Conservation (phyloP, 2,797 vertebrate species). For the Microchirus variegatus region DNA sequence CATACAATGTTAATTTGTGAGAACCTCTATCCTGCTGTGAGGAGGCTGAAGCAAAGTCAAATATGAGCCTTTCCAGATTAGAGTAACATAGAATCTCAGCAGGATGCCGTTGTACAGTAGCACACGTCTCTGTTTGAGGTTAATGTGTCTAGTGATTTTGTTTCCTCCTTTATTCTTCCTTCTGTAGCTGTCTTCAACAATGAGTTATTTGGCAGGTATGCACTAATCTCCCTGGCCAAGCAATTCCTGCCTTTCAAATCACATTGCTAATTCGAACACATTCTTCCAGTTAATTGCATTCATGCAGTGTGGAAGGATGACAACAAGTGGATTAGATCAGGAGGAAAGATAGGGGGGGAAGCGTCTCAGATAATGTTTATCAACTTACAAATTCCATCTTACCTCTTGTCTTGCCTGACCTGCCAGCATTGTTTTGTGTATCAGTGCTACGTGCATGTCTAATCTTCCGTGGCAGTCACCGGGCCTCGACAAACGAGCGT, state of each 20-base stretch:
- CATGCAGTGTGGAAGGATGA: constrained; percentile 9
- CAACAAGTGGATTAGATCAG: constrained; percentile 2
- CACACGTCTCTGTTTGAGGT: constrained; percentile 22
- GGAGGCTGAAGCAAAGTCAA: constrained; percentile 13
- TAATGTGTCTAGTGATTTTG: constrained; percentile 5
- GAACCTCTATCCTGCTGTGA: constrained; percentile 32
- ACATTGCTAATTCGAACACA: constrained; percentile 1
- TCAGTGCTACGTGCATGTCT: constrained; percentile 8
- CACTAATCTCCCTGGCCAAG: neutral
- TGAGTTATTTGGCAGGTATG: constrained; percentile 12
- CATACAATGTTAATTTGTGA: constrained; percentile 32
- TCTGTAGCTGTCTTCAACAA: constrained; percentile 5
- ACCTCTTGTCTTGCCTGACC: constrained; percentile 8
- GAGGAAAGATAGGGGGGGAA: constrained; percentile 15
- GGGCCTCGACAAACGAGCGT: neutral
- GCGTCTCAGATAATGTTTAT: constrained; percentile 14
- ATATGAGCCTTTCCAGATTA: constrained; percentile 45
- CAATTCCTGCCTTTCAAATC: constrained; percentile 6
- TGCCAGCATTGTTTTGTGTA: constrained; percentile 17
- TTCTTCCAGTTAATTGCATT: constrained; percentile 9
- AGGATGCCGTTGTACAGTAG: constrained; percentile 7
- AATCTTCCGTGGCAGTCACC: constrained; percentile 15
- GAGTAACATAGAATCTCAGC: constrained; percentile 26
- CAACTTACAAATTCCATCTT: constrained; percentile 4
- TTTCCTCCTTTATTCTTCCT: neutral